Evolutionary conservation across 2,113 vertebrate species (phyloP).

Genomic region (Pteropus alecto): DNA sequence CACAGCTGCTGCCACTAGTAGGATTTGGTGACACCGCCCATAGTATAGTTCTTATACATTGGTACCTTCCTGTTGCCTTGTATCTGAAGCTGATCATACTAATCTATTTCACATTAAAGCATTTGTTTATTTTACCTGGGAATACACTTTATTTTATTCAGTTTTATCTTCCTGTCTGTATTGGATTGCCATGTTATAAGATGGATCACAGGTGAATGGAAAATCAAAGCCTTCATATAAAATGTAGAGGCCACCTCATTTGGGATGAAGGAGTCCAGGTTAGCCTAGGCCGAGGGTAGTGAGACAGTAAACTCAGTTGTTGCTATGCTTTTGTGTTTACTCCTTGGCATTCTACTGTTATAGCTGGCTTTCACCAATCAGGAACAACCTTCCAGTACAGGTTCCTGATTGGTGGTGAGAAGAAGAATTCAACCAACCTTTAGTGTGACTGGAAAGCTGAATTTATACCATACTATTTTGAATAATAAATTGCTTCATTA

Average conservation of each 20-base stretch:
- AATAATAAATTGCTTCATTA: background rate
- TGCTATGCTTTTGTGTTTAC: slow-evolving; percentile 49
- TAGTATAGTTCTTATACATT: background rate
- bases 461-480: background rate
- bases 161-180: slow-evolving; percentile 43
- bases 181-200: slow-evolving; percentile 40
- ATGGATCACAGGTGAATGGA: background rate
- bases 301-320: slow-evolving; percentile 42
- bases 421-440: background rate
- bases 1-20: background rate
- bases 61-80: background rate
- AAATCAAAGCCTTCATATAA: slow-evolving; percentile 51
- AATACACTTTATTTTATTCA: slow-evolving; percentile 45
- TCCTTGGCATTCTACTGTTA: slow-evolving; percentile 28
- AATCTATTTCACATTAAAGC: background rate
- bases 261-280: slow-evolving; percentile 38
- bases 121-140: slow-evolving; percentile 30
- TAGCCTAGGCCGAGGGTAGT: background rate
- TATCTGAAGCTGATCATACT: background rate
- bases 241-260: slow-evolving; percentile 37
- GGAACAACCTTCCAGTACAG: background rate
- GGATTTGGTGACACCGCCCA: background rate
- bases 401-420: slow-evolving; percentile 43
- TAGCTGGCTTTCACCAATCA: slow-evolving; percentile 28
- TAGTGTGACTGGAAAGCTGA: slow-evolving; percentile 1